A percentile compares a stretch with the other conserved stretches of the same genome.
Evolutionary conservation across 2,888 invertebrate species (phyloP).

Genomic region (Ferrisia virgata): DNA sequence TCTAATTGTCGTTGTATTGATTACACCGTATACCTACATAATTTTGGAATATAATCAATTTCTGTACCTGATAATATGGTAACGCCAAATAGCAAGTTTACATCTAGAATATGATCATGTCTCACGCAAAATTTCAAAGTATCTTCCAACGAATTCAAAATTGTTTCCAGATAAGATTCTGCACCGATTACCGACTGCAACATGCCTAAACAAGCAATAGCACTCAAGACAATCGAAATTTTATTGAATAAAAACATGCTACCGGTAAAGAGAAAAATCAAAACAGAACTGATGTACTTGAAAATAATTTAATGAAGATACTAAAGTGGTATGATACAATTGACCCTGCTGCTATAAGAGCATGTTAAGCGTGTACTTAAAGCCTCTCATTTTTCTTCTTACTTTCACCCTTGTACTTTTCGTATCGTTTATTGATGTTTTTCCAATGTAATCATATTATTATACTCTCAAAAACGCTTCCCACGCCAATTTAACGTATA

Average conservation of each 20-base stretch:
- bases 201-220: background rate
- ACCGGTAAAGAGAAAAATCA: background rate
- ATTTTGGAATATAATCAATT: too few species aligned
- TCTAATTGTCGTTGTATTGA: too few species aligned
- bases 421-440: background rate
- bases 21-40: background rate
- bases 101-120: conserved; percentile 16
- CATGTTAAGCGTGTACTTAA: background rate
- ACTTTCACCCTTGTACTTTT: background rate
- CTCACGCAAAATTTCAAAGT: background rate
- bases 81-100: conserved; percentile 32
- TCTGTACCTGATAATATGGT: conserved; percentile 38
- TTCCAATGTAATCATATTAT: background rate
- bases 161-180: background rate
- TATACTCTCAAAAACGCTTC: background rate
- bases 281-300: background rate
- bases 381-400: background rate
- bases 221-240: background rate
- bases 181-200: background rate
- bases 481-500: too few species aligned
- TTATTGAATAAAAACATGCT: background rate
- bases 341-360: background rate
- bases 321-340: too few species aligned
- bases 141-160: background rate
- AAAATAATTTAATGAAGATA: background rate